Percentiles rank a stretch among this genome's conserved stretches.
Conservation (phyloP, 2,797 vertebrate species). For the Enteromius paludinosus region DNA sequence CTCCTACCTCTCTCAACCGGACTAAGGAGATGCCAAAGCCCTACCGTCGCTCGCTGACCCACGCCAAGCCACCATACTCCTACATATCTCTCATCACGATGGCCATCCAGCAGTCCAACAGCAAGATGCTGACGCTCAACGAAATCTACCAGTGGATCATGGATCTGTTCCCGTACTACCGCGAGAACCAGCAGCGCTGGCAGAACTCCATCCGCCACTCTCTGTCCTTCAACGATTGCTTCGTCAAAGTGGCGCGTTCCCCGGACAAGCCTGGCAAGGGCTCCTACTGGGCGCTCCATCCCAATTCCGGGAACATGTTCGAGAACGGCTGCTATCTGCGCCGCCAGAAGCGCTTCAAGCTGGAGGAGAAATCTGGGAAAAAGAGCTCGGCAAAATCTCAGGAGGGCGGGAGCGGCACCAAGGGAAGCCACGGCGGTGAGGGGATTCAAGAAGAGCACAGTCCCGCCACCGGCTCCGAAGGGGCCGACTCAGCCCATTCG, state of each 20-base stretch:
- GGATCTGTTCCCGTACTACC: constrained; percentile 92
- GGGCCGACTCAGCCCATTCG: constrained; percentile 80
- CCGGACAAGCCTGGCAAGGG: constrained; percentile 91
- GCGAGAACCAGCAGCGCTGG: constrained; percentile 92
- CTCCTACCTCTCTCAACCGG: constrained; percentile 71
- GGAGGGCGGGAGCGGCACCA: constrained; percentile 66
- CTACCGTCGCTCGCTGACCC: constrained; percentile 87
- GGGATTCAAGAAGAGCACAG: constrained; percentile 75
- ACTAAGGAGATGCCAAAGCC: constrained; percentile 83
- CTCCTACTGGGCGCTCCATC: constrained; percentile 92
- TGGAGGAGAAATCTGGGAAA: constrained; percentile 85
- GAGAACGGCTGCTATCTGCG: constrained; percentile 92
- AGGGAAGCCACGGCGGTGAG: constrained; percentile 69
- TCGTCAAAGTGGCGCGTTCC: constrained; percentile 89
- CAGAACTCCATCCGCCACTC: constrained; percentile 93
- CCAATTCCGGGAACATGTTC: constrained; percentile 92
- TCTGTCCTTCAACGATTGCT: constrained; percentile 93
- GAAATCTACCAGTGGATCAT: constrained; percentile 97
- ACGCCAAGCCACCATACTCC: constrained; percentile 89
- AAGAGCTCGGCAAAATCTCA: constrained; percentile 73
- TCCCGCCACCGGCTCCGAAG: constrained; percentile 78
- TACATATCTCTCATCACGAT: constrained; percentile 94
- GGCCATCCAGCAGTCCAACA: constrained; percentile 90
- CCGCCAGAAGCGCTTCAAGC: constrained; percentile 92
- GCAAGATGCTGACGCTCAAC: constrained; percentile 91